Evolutionary conservation across 1,140 invertebrate genomes (phyloP), one percentile per base, ranked within the genome.

Genomic region (Achatina immaculata): DNA sequence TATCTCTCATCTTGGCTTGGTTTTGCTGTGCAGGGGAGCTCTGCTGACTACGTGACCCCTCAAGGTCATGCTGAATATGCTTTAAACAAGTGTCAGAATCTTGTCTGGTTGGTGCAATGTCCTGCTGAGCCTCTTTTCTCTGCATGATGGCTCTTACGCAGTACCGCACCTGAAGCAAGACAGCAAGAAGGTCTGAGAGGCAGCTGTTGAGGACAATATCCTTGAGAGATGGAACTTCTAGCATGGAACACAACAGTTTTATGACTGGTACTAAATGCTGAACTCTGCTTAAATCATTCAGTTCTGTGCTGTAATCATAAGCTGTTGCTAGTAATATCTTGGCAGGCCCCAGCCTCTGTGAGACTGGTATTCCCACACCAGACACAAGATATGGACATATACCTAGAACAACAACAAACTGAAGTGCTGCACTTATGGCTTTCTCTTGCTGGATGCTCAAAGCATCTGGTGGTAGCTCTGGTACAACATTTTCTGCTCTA

Each of bases 301-400:
- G 38, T n/a, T 80, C 68, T 80, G 40, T 24, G 2, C 7, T 21
- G 19, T 71, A 55, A 34, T 80, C 78, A 36, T 80, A 16, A 38
- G 28, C 28, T 31, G 78, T 71, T 28, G 78, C 78, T 21, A 80
- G 42, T 55, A 80, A 72, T 24, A 80, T 80, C 48, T 80, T 66
- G 1, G 43, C 78, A 24, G 78, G 78, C 0, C 78, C 78, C 1
- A 80, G 65, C 21, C 78, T 42, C 68, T 80, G 42, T 16, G 78
- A 80, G n/a, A 80, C 68, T 38, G 78, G 45, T 28, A 80, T 80
- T 31, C 78, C 78, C 16, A 80, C 68, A 51, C 78, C 78, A 48
- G 66, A 48, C 0, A 48, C 38, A 24, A 80, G 66, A 48, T 71
- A 80, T 45, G 78, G 78, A 34, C 42, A 71, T 16, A 80, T n/a